These are phyloP conservation scores for Trachelus iudaicus DNA, from an alignment of 2,888 invertebrate genomes.

Conservation along the genomic window DNA sequence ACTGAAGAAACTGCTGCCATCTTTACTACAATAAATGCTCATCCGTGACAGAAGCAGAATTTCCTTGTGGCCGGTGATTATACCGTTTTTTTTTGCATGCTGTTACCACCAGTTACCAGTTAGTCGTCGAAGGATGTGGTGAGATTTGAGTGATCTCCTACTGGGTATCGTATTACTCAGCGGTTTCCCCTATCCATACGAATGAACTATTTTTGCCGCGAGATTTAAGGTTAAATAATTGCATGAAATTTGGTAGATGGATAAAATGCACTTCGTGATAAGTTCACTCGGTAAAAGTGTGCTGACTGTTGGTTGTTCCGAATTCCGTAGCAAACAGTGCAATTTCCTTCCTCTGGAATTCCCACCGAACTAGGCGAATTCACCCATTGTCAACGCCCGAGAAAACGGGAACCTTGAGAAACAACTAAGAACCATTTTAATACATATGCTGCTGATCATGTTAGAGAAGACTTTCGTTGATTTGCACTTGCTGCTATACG, in stretches of 20 bases:
- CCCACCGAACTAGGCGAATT: constrained; percentile 6
- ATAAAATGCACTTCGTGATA: constrained; percentile 34
- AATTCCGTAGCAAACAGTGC: constrained; percentile 32
- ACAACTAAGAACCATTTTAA: background rate
- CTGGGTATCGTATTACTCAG: background rate
- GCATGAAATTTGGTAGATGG: constrained; percentile 1
- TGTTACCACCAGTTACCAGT: background rate
- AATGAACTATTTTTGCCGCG: background rate
- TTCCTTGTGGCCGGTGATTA: background rate
- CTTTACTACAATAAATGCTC: background rate
- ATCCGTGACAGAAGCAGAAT: background rate
- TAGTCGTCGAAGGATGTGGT: background rate
- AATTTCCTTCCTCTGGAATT: constrained; percentile 18
- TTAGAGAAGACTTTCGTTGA: background rate
- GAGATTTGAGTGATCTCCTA: background rate
- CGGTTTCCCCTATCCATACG: background rate
- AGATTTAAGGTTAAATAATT: constrained; percentile 35
- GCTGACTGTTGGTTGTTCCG: constrained; percentile 24
- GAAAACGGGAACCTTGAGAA: background rate
- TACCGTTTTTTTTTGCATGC: background rate
- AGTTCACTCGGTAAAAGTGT: constrained; percentile 45
- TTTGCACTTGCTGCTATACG: constrained; percentile 8
- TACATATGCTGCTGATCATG: background rate
- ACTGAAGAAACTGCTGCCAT: background rate
- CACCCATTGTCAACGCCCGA: background rate